Conservation (phyloP, 2,797 vertebrate species). For the Steatocranus sp. region DNA sequence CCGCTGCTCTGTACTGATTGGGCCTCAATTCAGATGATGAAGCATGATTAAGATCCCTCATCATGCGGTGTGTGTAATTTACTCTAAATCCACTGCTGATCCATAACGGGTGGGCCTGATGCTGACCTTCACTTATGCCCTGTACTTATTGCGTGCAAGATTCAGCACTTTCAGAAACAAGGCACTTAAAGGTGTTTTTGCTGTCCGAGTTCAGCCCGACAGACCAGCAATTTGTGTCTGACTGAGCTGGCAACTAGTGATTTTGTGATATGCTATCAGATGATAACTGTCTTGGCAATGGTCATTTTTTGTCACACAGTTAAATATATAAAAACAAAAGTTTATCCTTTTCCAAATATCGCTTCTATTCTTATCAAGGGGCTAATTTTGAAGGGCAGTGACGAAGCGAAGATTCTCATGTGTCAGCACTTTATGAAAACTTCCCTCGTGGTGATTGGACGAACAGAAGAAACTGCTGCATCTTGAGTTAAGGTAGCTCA, state of each 20-base stretch:
- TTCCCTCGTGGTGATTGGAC: neutral
- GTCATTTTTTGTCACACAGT: constrained; percentile 35
- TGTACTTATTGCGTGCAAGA: constrained; percentile 40
- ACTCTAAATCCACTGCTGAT: constrained; percentile 55
- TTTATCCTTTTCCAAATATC: constrained; percentile 16
- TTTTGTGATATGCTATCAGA: constrained; percentile 56
- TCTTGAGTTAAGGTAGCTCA: neutral
- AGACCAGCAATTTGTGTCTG: constrained; percentile 64
- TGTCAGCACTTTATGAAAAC: neutral
- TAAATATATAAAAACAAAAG: constrained; percentile 48
- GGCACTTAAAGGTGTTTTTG: constrained; percentile 47
- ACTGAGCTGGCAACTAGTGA: constrained; percentile 50
- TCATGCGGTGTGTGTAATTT: constrained; percentile 62
- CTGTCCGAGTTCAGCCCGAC: constrained; percentile 1
- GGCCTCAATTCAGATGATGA: constrained; percentile 38
- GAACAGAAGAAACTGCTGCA: neutral
- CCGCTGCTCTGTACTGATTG: constrained; percentile 47
- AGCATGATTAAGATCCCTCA: constrained; percentile 55
- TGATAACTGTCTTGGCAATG: constrained; percentile 34
- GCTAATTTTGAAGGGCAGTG: constrained; percentile 19
- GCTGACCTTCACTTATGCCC: constrained; percentile 47
- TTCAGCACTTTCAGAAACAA: constrained; percentile 68
- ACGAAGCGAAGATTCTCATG: neutral
- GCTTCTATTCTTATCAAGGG: constrained; percentile 20
- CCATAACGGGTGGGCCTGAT: constrained; percentile 50